Evolutionary conservation across 2,888 invertebrate genomes (phyloP), one percentile per base, ranked within the genome.

Genomic region (Archips xylosteana): DNA sequence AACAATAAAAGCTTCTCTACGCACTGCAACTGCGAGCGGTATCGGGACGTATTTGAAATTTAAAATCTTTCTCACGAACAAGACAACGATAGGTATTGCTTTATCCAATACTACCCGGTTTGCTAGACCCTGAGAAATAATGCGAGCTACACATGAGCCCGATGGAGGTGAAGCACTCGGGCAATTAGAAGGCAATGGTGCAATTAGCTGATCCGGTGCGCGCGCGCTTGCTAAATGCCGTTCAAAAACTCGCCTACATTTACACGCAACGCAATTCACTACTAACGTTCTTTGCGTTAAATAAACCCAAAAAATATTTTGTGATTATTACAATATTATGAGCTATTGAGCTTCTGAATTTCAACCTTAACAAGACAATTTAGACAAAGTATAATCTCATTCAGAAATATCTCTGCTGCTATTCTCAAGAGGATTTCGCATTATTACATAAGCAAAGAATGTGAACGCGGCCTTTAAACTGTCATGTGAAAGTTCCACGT

Each of bases 101-200:
- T 69, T 71, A 77, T 75, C 71, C 71, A 76, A 77, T 78, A 78
- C 77, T 77, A 77, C 76, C 79, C 81, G 78, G 80, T 81, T 83
- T 79, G 81, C 75, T 80, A 81, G 75, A 71, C 85, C 76, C 79
- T 84, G 84, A 83, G 84, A 83, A 83, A 82, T 82, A 81, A 81
- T 79, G 75, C 76, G 73, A 75, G 76, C 76, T 73, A 77, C 73
- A 81, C 83, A 80, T 83, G 82, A 79, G 81, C 80, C 80, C 82
- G 81, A 83, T 85, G 78, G 78, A 86, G 82, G 82, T 80, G 83
- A 82, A 81, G 78, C 78, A 76, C 73, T 81, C 76, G 69, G 81
- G 78, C 82, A 86, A 88, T 89, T 88, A 87, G 78, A 85, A 81
- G 81, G 81, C 80, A 80, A 82, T 85, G 82, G 79, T 84, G 86